Base-by-base conservation (phyloP, 2,888 invertebrate genomes). In the Zygogramma bicolorata region DNA sequence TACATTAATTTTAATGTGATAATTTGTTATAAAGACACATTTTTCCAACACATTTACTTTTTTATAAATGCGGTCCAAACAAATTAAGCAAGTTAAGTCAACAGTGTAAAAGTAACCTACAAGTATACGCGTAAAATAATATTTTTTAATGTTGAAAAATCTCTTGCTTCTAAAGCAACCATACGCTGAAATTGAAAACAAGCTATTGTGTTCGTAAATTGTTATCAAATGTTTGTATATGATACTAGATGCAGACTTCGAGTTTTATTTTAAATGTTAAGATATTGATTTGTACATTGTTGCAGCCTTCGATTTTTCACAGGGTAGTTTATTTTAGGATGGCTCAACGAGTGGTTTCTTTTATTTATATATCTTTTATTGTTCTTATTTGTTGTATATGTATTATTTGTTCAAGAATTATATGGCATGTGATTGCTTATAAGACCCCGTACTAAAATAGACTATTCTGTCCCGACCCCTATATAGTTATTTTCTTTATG, bases 101-200 rank as follows among this genome's bases (percentile, higher is more conserved):
- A 81, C 82, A 81, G 79, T 83, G 83, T 84, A 83, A 81, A 78
- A 73, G 74, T 80, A 81, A 82, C 81, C 79, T 81, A 79, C 81
- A 82, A 81, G 84, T 84, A 84, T 84, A 84, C 84, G 84, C 83
- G 79, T 81, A 79, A 76, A 80, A 80, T 74, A 78, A 80, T 78
- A 81, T 80, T 81, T 81, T 83, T 83, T 83, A 82, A 82, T 80
- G 79, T 82, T 81, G 76, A 77, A 68, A 70, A 68, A 77, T 73
- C 61, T 73, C 67, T 75, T 77, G 58, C 58, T 66, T 40, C 34
- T 34, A 42, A 58, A 67, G 53, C 57, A 38, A 57, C 4, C 25
- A 25, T 27, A 22, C 15, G 25, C 25, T 53, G 25, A 25, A 53
- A 49, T 40, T 38, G 61, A 69, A 75, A 70, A 73, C 61, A 74